Base-by-base conservation (phyloP, 1,140 invertebrate genomes). In the Odontomachus brunneus region DNA sequence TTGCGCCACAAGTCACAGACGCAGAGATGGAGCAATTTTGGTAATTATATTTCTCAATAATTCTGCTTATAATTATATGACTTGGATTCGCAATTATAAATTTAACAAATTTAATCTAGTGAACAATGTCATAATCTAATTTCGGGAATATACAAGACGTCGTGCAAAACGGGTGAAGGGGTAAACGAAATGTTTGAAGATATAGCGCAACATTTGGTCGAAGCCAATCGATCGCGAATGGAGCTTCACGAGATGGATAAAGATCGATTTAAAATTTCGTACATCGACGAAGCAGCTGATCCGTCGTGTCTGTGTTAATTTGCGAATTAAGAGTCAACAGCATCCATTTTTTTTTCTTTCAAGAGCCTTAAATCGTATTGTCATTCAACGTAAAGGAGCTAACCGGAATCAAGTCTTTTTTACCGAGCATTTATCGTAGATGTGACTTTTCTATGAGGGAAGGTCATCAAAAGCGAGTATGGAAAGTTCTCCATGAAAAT, bases 111-210 rank as follows among this genome's bases (percentile, higher is more conserved):
- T 81, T 26, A 71, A 55, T 89, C 81, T 92, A 97, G 97, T 93
- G 97, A 98, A 93, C 98, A 99, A 92, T 99, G 98, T 92, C 97
- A 98, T 90, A 98, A 98, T 91, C 94, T 98, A 60, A 97, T 99
- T 82, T 97, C 96, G 91, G 97, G 96, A 69, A 97, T 97, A 33
- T 99, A 98, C 91, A 98, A 97, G 92, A 98, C 98, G 19, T 98
- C 98, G 24, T 99, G 98, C 90, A 98, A 98, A 94, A 97, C 96
- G 76, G 97, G 97, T 3, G 96, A 96, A 91, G 98, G 98, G 1
- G 95, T 99, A 11, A 96, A 98, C 83, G 97, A 98, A 92, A 98
- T 98, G 98, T 98, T 98, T 92, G 94, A 95, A 71, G 97, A 98
- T 86, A 98, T 99, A 91, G 97, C 97, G 1, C 95, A 95, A 69